Percentiles rank a stretch among this genome's conserved stretches.
Evolutionary conservation across 2,888 invertebrate genomes (phyloP).

Genomic region (Lasioglossum marginatum): DNA sequence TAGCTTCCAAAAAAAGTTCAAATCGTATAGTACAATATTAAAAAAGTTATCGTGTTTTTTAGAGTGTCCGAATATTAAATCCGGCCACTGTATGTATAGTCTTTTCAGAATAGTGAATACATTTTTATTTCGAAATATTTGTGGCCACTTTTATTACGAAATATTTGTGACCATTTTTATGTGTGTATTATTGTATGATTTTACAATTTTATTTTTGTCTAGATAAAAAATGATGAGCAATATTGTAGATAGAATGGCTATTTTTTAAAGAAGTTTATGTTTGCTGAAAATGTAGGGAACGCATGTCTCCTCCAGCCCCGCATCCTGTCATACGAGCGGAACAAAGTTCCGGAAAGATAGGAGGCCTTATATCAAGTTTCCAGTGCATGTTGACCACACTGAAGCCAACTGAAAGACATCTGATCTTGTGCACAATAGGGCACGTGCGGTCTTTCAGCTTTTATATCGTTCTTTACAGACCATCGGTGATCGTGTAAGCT

Average conservation of each 20-base stretch:
- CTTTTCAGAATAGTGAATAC: no score
- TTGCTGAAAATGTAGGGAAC: constrained; percentile 13
- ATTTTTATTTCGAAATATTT: no score
- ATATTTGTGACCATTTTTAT: neutral
- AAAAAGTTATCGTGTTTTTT: no score
- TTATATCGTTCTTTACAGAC: constrained; percentile 38
- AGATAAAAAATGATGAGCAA: neutral
- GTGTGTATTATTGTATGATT: neutral
- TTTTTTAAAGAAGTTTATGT: no score
- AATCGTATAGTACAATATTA: no score
- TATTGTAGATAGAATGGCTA: neutral
- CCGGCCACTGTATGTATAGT: no score
- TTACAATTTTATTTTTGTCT: neutral
- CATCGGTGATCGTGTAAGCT: constrained; percentile 17
- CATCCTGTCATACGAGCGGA: constrained; percentile 72
- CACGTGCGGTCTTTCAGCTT: constrained; percentile 56
- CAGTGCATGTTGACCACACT: constrained; percentile 47
- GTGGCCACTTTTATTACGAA: no score
- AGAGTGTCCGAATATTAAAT: no score
- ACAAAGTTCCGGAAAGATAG: constrained; percentile 61
- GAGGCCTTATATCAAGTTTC: constrained; percentile 55
- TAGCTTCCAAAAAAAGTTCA: no score
- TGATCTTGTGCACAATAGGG: constrained; percentile 51
- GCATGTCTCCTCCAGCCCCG: constrained; percentile 20
- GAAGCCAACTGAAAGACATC: constrained; percentile 57